Evolutionary conservation across 1,140 invertebrate species (phyloP), one percentile per base, ranked within the genome.

Genomic region (Atta colombica): DNA sequence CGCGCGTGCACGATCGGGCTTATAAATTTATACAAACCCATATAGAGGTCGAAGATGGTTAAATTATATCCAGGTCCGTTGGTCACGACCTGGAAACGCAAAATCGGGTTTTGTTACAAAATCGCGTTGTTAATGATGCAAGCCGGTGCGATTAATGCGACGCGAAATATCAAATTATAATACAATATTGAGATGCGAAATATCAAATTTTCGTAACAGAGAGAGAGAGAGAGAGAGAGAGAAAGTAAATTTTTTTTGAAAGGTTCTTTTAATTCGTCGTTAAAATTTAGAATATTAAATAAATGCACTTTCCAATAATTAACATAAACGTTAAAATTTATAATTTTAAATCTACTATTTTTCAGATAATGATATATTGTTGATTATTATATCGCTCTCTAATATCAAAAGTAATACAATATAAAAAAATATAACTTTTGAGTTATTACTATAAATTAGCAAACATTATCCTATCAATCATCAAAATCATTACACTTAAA

Each of bases 11-110:
- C 49, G 49, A n/a, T 18, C 61, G 53, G n/a, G 71, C 61, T 85
- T 75, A 75, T 87, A 78, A 88, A 89, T 88, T 88, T 85, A 72
- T 69, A 69, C 35, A 66, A 58, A 61, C 49, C 63, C 25, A 51
- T 49, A 49, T 69, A 28, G 39, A 28, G 63, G 49, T 53, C 77
- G 77, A 53, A 60, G 63, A 45, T 66, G 49, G 51, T 71, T 84
- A 77, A 89, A 89, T 87, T 88, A 87, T 63, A 85, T 77, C 63
- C 72, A 60, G 28, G 53, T 75, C 31, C 55, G 28, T 25, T n/a
- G 7, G 35, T n/a, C 25, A 39, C 45, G 53, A 77, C n/a, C 60
- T 45, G 31, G 60, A 39, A 65, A 58, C 39, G 45, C n/a, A 61
- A 78, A 85, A 61, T 66, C 69, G 69, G 39, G 35, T 51, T 75